Conservation (phyloP, 2,888 invertebrate genomes). For the Platycheirus rosarum region DNA sequence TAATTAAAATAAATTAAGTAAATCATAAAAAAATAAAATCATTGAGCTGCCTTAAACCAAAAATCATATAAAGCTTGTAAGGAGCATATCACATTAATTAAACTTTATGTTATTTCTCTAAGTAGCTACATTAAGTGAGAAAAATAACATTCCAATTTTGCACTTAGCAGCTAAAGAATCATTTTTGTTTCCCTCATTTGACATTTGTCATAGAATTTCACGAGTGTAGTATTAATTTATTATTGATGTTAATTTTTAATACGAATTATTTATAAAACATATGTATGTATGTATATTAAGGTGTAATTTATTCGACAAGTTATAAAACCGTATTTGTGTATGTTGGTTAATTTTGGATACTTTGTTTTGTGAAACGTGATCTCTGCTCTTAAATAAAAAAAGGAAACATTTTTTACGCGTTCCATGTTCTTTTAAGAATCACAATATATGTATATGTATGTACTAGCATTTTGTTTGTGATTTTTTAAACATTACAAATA, state of each 20-base stretch:
- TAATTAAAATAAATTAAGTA: conserved; percentile 42
- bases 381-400: conserved; percentile 8
- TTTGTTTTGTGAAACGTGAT: conserved; percentile 3
- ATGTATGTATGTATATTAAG: conserved; percentile 36
- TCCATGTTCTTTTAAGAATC: too few relatives aligned
- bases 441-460: too few relatives aligned
- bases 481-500: too few relatives aligned
- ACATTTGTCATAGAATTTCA: conserved; percentile 27
- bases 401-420: too few relatives aligned
- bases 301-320: conserved; percentile 60
- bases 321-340: conserved; percentile 36
- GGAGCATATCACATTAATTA: conserved; percentile 13
- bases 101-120: conserved; percentile 28
- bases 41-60: conserved; percentile 70
- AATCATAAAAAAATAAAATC: conserved; percentile 34
- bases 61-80: conserved; percentile 21
- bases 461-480: too few relatives aligned
- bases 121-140: neutral
- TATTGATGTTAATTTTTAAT: conserved; percentile 41
- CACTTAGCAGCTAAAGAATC: conserved; percentile 20
- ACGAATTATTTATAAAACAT: conserved; percentile 60
- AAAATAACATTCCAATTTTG: conserved; percentile 50
- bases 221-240: conserved; percentile 40
- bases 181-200: conserved; percentile 23
- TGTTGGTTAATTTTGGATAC: conserved; percentile 58